These are phyloP conservation scores for Theretra japonica DNA, from an alignment of 2,888 invertebrate genomes.

Conservation along the genomic window DNA sequence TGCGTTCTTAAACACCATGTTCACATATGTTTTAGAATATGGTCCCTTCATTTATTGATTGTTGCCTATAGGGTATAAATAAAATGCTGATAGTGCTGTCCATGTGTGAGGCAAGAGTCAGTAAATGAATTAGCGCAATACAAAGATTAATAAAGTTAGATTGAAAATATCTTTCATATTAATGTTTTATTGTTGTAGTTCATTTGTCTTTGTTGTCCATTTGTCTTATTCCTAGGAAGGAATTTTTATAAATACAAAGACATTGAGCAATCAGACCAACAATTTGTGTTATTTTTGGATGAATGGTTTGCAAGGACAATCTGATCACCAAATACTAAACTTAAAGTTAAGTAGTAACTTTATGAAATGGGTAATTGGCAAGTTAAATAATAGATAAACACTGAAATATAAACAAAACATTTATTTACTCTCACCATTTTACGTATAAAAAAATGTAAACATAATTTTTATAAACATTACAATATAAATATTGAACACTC, in stretches of 20 bases:
- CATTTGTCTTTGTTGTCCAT: too few species aligned
- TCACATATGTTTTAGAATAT: background rate
- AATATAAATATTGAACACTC: slow-evolving; percentile 30
- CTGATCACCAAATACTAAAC: too few species aligned
- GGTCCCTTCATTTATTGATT: slow-evolving; percentile 17
- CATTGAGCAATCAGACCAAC: too few species aligned
- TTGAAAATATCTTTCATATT: background rate
- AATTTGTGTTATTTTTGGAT: too few species aligned
- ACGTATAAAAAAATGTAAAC: slow-evolving; percentile 50
- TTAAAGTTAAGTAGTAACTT: too few species aligned
- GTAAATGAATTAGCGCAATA: slow-evolving; percentile 1
- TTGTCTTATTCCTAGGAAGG: too few species aligned
- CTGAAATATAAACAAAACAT: slow-evolving; percentile 47
- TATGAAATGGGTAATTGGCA: background rate
- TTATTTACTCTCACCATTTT: slow-evolving; percentile 48
- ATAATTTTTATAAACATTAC: slow-evolving; percentile 37
- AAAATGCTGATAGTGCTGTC: background rate
- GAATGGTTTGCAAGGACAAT: too few species aligned
- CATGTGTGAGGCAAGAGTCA: background rate
- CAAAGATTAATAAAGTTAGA: slow-evolving; percentile 18
- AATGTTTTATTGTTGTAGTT: background rate
- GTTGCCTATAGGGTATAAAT: background rate
- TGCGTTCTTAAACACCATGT: slow-evolving; percentile 76
- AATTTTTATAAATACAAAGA: too few species aligned
- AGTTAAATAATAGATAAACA: background rate